These are phyloP conservation scores for Dendrolimus houi DNA, from an alignment of 2,888 invertebrate genomes.

Conservation along the genomic window DNA sequence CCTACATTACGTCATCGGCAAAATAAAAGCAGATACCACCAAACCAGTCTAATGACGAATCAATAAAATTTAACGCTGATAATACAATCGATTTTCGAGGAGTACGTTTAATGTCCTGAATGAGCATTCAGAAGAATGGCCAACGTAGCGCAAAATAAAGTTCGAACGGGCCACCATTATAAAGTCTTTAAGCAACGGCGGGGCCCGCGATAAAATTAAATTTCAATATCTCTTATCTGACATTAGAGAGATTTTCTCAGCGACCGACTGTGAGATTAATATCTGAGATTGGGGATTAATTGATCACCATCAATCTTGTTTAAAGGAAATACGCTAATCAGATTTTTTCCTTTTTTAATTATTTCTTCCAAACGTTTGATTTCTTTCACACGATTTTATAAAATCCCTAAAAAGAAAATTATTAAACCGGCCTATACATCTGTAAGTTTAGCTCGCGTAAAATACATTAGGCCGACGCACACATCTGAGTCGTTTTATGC, in stretches of 20 bases:
- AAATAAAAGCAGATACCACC: too few relatives aligned
- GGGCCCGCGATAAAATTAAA: conserved; percentile 41
- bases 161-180: conserved; percentile 35
- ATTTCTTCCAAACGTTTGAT: too few relatives aligned
- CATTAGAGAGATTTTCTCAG: conserved; percentile 27
- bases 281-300: conserved; percentile 22
- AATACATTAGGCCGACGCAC: too few relatives aligned
- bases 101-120: background rate
- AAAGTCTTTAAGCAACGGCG: conserved; percentile 37
- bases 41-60: too few relatives aligned
- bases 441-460: too few relatives aligned
- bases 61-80: too few relatives aligned
- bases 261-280: conserved; percentile 20
- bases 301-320: conserved; percentile 17
- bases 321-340: background rate
- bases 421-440: too few relatives aligned
- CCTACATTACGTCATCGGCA: too few relatives aligned
- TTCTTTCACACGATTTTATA: too few relatives aligned
- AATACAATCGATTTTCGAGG: background rate
- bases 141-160: conserved; percentile 19
- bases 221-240: conserved; percentile 45
- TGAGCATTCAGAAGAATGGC: background rate
- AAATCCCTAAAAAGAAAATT: too few relatives aligned
- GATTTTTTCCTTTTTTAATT: background rate
- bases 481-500: too few relatives aligned